A percentile compares a stretch with the other conserved stretches of the same genome.
Evolutionary conservation across 2,888 invertebrate genomes (phyloP).

Genomic region (Drosophila borealis): DNA sequence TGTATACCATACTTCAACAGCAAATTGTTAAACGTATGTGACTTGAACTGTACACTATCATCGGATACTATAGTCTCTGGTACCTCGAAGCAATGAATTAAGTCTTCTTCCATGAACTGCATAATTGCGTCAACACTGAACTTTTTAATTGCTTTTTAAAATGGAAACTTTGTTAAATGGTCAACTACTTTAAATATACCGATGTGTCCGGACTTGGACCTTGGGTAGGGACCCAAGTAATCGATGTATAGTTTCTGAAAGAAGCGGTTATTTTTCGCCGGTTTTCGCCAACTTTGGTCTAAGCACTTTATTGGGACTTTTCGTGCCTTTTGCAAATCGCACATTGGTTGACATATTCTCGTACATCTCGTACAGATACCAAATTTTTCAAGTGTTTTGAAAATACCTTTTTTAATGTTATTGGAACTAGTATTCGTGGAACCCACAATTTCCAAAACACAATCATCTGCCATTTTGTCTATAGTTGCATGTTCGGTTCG

Average conservation of each 20-base stretch:
- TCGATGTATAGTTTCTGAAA: not conserved
- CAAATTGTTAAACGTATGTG: too few relatives aligned
- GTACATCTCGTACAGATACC: too few relatives aligned
- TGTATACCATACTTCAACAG: too few relatives aligned
- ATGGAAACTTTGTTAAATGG: not conserved
- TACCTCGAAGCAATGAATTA: not conserved
- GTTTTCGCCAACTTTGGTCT: too few relatives aligned
- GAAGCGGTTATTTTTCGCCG: not conserved
- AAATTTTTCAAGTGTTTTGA: not conserved
- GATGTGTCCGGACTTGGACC: too few relatives aligned
- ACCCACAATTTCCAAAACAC: not conserved
- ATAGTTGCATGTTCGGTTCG: not conserved
- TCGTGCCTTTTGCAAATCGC: too few relatives aligned
- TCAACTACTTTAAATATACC: not conserved
- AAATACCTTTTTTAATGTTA: too few relatives aligned
- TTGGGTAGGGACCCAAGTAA: too few relatives aligned
- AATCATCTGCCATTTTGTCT: not conserved
- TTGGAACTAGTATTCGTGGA: too few relatives aligned
- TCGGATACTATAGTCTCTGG: not conserved
- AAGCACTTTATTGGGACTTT: too few relatives aligned
- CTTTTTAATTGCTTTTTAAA: not conserved
- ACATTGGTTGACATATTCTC: too few relatives aligned
- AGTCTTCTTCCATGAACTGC: not conserved
- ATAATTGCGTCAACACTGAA: not conserved
- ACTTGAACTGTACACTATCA: not conserved